A percentile compares a stretch with the other conserved stretches of the same genome.
Evolutionary conservation across 2,113 vertebrate species (phyloP).

Genomic region (Antigone vipio): DNA sequence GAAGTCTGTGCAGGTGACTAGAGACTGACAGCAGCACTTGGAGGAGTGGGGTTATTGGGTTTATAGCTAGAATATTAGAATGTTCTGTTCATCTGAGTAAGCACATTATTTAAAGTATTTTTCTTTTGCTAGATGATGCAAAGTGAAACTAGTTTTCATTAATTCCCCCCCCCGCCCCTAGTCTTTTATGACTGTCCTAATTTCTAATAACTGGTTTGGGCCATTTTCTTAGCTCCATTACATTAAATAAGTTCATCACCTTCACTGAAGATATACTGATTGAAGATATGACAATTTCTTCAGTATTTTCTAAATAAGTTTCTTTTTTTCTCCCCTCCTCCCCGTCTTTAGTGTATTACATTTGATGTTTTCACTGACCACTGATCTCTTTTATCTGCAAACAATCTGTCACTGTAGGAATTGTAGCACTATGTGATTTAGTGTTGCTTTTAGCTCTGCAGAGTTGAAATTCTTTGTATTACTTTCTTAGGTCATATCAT

Average conservation of each 20-base stretch:
- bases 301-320: not conserved
- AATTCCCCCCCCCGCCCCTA: not conserved
- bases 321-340: not conserved
- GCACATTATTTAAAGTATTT: not conserved
- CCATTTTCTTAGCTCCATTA: not conserved
- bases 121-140: not conserved
- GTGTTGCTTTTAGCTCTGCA: not conserved
- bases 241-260: not conserved
- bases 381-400: not conserved
- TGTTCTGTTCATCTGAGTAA: not conserved
- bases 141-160: not conserved
- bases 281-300: not conserved
- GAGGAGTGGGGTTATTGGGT: not conserved
- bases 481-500: not conserved
- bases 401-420: not conserved
- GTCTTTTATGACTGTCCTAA: not conserved
- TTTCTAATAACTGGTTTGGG: not conserved
- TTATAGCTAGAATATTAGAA: not conserved
- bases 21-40: not conserved
- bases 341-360: not conserved
- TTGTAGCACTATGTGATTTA: not conserved
- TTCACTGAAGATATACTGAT: not conserved
- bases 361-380: not conserved
- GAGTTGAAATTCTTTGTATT: not conserved
- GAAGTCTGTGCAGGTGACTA: fast-evolving